phyloP scores from a whole-genome alignment of 2,888 invertebrate species.

The Halictus ligatus region DNA sequence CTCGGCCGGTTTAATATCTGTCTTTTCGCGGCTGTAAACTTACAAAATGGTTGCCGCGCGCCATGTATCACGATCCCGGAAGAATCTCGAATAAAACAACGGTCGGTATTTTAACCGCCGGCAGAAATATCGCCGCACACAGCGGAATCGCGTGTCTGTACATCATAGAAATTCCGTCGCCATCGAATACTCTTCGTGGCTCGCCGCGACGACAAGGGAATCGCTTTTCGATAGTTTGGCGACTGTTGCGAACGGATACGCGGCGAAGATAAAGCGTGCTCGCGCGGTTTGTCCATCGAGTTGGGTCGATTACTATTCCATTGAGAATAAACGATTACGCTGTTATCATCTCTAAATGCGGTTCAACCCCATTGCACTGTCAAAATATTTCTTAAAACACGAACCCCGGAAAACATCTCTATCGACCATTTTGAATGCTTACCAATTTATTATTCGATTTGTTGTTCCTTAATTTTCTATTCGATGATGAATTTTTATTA shows the following conservation, averaged over 20 bases:
- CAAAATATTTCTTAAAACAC: background rate
- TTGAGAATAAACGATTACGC: background rate
- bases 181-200: background rate
- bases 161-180: background rate
- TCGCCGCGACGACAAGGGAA: background rate
- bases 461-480: background rate
- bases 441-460: background rate
- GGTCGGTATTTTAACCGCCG: background rate
- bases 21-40: background rate
- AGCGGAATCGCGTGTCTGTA: background rate
- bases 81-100: slow-evolving; percentile 14
- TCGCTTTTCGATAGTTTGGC: background rate
- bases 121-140: background rate
- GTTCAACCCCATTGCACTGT: background rate
- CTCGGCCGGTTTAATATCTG: background rate
- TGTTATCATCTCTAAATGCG: background rate
- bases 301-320: background rate
- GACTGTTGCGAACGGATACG: background rate
- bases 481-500: background rate
- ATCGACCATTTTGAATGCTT: background rate
- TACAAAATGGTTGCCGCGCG: background rate
- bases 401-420: background rate
- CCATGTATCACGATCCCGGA: slow-evolving; percentile 8
- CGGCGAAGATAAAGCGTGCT: background rate
- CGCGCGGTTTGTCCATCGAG: background rate